Evolutionary conservation across 2,888 invertebrate genomes (phyloP).

Genomic region (Nomada flava): DNA sequence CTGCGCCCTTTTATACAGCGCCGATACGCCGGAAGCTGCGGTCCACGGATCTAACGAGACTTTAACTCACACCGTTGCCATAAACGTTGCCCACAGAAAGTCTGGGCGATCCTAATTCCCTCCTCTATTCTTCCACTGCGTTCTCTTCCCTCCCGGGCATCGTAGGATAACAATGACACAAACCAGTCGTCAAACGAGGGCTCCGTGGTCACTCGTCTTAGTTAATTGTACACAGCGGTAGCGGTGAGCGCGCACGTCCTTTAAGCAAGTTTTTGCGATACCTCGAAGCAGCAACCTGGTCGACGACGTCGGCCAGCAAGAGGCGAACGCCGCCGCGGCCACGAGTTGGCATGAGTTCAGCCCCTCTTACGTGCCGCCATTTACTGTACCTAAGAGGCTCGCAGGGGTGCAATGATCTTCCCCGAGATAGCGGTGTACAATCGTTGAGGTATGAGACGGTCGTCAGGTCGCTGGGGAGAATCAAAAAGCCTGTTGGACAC

Average conservation of each 20-base stretch:
- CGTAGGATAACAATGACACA: slow-evolving; percentile 81
- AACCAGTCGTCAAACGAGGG: slow-evolving; percentile 66
- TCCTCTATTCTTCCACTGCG: slow-evolving; percentile 55
- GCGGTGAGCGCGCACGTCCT: background rate
- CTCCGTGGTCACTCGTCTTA: background rate
- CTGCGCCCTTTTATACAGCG: background rate
- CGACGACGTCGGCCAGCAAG: slow-evolving; percentile 33
- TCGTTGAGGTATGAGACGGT: slow-evolving; percentile 70
- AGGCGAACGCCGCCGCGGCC: slow-evolving; percentile 38
- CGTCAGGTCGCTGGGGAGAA: slow-evolving; percentile 56
- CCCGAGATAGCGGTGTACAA: slow-evolving; percentile 75
- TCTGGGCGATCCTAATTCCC: slow-evolving; percentile 66
- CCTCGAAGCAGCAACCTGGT: slow-evolving; percentile 16
- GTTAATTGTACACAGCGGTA: background rate
- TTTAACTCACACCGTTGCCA: slow-evolving; percentile 80
- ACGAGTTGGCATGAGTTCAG: slow-evolving; percentile 56
- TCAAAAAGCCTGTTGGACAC: slow-evolving; percentile 63
- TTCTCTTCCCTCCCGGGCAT: slow-evolving; percentile 63
- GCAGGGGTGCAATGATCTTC: slow-evolving; percentile 80
- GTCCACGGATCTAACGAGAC: slow-evolving; percentile 75
- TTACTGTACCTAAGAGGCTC: slow-evolving; percentile 82
- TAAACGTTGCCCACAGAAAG: slow-evolving; percentile 81
- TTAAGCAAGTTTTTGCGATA: slow-evolving; percentile 51
- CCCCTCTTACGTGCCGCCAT: slow-evolving; percentile 53
- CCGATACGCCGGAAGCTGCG: slow-evolving; percentile 51